A percentile compares a stretch with the other conserved stretches of the same genome.
phyloP scores from a whole-genome alignment of 2,113 vertebrate species.

The Malurus cyaneus region DNA sequence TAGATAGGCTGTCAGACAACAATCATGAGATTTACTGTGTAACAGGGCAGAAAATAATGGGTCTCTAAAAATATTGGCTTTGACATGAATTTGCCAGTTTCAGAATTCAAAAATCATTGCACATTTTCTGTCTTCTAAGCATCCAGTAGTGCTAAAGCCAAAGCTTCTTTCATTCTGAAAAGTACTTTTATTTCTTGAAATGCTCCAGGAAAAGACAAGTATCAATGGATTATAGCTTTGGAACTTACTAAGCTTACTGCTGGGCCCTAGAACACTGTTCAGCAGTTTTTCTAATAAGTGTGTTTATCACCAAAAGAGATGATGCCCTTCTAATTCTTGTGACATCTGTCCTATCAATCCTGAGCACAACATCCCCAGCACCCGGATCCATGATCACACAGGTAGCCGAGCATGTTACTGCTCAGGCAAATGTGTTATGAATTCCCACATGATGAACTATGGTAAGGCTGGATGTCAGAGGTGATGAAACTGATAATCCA shows the following conservation, averaged over 20 bases:
- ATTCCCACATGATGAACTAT: conserved; percentile 70
- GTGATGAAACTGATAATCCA: conserved; percentile 78
- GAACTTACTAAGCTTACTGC: neutral
- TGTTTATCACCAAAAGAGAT: neutral
- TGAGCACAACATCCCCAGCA: neutral
- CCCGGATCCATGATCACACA: conserved; percentile 58
- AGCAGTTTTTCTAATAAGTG: neutral
- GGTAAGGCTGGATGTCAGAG: conserved; percentile 67
- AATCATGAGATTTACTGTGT: neutral
- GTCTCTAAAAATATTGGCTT: neutral
- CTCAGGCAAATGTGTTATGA: conserved; percentile 59
- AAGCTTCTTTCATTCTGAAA: neutral
- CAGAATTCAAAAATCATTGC: neutral
- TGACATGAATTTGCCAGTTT: neutral
- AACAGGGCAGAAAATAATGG: neutral
- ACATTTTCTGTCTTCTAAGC: neutral
- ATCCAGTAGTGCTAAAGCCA: neutral
- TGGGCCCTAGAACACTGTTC: neutral
- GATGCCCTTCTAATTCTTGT: conserved; percentile 15
- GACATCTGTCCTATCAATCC: conserved; percentile 30
- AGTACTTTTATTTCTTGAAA: neutral
- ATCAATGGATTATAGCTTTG: neutral
- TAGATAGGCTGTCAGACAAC: neutral
- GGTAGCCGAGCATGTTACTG: conserved; percentile 72
- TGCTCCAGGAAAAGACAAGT: neutral